Percentiles rank a stretch among this genome's conserved stretches.
Evolutionary conservation across 2,113 vertebrate species (phyloP).

Genomic region (Phaetusa simplex): DNA sequence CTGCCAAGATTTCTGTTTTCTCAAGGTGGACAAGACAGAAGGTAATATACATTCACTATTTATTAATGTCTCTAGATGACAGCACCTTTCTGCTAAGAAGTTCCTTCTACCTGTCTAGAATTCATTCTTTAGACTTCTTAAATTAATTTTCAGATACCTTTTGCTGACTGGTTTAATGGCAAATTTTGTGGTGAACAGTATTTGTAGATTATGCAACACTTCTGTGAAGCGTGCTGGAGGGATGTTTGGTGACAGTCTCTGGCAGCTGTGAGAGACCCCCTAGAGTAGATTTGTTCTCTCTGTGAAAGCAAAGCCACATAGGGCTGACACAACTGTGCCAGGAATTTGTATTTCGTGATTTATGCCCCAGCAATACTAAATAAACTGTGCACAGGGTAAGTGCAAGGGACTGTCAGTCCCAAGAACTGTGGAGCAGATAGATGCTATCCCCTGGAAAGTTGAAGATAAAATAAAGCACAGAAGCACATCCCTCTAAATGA

Average conservation of each 20-base stretch:
- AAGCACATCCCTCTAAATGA: neutral
- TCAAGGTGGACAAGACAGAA: constrained; percentile 46
- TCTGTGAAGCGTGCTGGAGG: neutral
- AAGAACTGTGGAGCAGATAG: neutral
- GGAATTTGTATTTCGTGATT: neutral
- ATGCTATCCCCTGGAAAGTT: neutral
- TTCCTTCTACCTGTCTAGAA: neutral
- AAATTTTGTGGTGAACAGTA: neutral
- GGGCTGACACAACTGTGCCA: neutral
- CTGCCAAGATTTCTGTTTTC: constrained; percentile 71
- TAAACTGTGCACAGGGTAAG: neutral
- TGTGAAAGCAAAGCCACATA: neutral
- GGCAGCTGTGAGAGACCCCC: neutral
- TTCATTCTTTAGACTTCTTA: neutral
- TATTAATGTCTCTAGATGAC: neutral
- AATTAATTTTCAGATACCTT: neutral
- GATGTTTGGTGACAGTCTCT: neutral
- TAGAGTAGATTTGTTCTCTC: neutral
- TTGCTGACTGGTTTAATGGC: neutral
- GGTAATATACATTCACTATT: constrained; percentile 60
- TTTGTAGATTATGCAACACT: neutral
- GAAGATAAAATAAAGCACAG: neutral
- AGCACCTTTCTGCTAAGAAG: neutral
- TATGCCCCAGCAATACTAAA: neutral
- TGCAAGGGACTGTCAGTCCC: neutral